A percentile compares a stretch with the other conserved stretches of the same genome.
Conservation (phyloP, 1,140 invertebrate species). For the Platorchestia sp. region DNA sequence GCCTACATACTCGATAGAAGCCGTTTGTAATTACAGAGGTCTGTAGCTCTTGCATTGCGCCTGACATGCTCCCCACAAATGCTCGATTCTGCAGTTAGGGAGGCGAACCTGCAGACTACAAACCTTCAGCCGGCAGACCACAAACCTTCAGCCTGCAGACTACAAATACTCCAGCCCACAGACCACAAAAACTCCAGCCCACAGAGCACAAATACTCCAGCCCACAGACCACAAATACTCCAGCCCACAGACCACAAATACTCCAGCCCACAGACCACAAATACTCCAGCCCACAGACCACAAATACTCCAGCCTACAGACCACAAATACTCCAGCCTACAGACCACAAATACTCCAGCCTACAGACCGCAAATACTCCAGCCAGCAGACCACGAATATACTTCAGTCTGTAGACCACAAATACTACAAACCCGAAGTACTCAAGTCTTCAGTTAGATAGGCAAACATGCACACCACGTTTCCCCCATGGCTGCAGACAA, state of each 20-base stretch:
- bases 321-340: too few species aligned
- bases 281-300: too few species aligned
- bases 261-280: too few species aligned
- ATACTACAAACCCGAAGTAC: too few species aligned
- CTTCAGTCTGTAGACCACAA: neutral
- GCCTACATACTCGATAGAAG: too few species aligned
- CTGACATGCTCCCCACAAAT: neutral
- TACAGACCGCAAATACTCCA: too few species aligned
- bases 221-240: neutral
- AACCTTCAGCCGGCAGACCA: neutral
- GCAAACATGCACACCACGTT: neutral
- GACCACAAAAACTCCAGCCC: neutral
- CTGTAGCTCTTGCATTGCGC: too few species aligned
- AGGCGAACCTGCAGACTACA: neutral
- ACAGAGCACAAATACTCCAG: too few species aligned
- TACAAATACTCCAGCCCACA: neutral
- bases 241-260: neutral
- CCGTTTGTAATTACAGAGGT: too few species aligned
- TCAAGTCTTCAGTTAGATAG: neutral
- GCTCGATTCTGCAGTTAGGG: neutral
- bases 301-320: too few species aligned
- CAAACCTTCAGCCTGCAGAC: neutral
- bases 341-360: neutral
- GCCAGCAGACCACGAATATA: too few species aligned
- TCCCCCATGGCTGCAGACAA: too few species aligned